These are phyloP conservation scores for Acanthococcus lagerstroemiae DNA, from an alignment of 2,888 invertebrate genomes.

Conservation along the genomic window DNA sequence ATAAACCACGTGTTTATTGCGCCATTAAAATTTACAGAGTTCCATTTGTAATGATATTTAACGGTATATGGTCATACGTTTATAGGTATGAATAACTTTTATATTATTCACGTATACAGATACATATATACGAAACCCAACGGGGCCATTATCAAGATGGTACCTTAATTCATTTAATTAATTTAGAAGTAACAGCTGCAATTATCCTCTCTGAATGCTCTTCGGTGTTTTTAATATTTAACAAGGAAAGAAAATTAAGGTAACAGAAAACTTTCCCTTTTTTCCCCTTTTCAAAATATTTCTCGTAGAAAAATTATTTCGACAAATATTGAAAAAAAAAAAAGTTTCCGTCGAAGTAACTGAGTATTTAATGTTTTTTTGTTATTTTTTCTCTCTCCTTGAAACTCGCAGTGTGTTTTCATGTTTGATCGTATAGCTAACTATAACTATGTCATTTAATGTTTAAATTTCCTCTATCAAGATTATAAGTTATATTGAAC, in stretches of 20 bases:
- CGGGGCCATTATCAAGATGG: constrained; percentile 25
- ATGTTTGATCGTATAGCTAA: too few relatives aligned
- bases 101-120: constrained; percentile 7
- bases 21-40: constrained; percentile 25
- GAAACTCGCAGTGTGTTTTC: too few relatives aligned
- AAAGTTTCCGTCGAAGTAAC: too few relatives aligned
- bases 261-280: not conserved
- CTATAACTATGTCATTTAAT: too few relatives aligned
- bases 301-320: too few relatives aligned
- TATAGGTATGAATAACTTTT: constrained; percentile 18
- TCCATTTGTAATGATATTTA: constrained; percentile 23
- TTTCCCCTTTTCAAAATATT: too few relatives aligned
- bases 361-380: too few relatives aligned
- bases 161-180: constrained; percentile 26
- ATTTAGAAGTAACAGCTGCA: constrained; percentile 26
- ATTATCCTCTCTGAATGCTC: constrained; percentile 5
- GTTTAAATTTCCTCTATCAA: too few relatives aligned
- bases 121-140: constrained; percentile 5
- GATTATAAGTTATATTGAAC: too few relatives aligned
- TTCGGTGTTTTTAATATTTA: not conserved
- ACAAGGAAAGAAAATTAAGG: not conserved
- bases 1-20: constrained; percentile 28
- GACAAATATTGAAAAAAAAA: too few relatives aligned
- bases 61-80: not conserved
- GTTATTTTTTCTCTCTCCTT: too few relatives aligned